Evolutionary conservation across 92 coral and sea anemone species (phyloP).

Genomic region (Porites cylindrica): DNA sequence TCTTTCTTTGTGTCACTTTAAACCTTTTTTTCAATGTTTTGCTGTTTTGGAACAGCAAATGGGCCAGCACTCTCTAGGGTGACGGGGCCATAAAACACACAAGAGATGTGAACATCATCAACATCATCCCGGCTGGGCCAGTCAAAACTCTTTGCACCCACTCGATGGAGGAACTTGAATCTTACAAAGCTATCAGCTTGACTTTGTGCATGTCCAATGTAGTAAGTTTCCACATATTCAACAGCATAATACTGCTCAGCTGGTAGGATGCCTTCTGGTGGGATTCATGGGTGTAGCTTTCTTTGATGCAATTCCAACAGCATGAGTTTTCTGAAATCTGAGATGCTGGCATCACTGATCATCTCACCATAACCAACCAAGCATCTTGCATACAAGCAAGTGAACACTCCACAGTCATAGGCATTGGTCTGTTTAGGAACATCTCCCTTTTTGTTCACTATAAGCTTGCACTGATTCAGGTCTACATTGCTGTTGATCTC

Average conservation of each 20-base stretch:
- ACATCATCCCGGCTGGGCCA: conserved; percentile 50
- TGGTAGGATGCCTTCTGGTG: conserved; percentile 22
- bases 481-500: conserved; percentile 48
- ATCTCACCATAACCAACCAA: conserved; percentile 43
- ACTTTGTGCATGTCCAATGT: conserved; percentile 61
- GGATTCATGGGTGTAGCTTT: conserved; percentile 40
- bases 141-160: too few species aligned
- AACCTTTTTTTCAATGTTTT: too few species aligned
- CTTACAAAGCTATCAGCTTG: conserved; percentile 6
- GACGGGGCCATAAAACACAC: conserved; percentile 31
- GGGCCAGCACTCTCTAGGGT: too few species aligned
- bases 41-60: too few species aligned
- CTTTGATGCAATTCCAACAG: conserved; percentile 30
- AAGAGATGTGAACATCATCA: conserved; percentile 45
- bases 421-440: conserved; percentile 41
- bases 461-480: conserved; percentile 41
- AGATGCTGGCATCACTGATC: conserved; percentile 43
- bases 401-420: conserved; percentile 56
- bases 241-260: conserved; percentile 66
- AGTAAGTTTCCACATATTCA: conserved; percentile 53
- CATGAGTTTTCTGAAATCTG: conserved; percentile 47
- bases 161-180: conserved; percentile 62
- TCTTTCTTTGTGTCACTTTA: too few species aligned
- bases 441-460: conserved; percentile 45
- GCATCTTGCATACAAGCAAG: conserved; percentile 64